Conservation (phyloP, 2,888 invertebrate species). For the Blastobasis lacticolella region DNA sequence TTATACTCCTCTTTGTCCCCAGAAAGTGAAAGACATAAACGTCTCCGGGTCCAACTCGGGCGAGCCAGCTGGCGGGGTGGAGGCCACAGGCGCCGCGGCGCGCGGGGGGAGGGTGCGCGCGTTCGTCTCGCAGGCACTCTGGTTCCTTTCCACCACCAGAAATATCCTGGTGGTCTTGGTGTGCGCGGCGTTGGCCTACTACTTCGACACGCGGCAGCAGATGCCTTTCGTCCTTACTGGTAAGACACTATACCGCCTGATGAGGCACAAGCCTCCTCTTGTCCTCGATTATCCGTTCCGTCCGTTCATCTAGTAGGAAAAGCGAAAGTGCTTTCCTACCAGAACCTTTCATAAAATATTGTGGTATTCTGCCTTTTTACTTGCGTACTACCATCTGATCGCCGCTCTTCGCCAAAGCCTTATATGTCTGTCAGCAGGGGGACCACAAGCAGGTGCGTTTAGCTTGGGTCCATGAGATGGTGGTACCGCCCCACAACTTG, state of each 20-base stretch:
- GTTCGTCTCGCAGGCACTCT: constrained; percentile 72
- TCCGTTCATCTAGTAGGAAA: too few relatives aligned
- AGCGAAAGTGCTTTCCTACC: too few relatives aligned
- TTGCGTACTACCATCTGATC: too few relatives aligned
- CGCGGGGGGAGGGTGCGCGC: constrained; percentile 46
- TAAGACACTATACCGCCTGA: constrained; percentile 20
- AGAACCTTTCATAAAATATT: too few relatives aligned
- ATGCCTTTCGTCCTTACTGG: constrained; percentile 80
- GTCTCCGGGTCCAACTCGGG: constrained; percentile 29
- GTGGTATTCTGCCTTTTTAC: too few relatives aligned
- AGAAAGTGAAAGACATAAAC: constrained; percentile 83
- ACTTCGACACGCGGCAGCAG: constrained; percentile 74
- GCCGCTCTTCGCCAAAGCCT: too few relatives aligned
- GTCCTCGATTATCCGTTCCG: too few relatives aligned
- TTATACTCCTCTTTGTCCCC: constrained; percentile 19
- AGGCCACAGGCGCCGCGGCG: constrained; percentile 31
- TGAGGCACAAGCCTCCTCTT: background rate
- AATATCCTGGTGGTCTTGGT: constrained; percentile 85
- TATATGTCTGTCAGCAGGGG: too few relatives aligned
- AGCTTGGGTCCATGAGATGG: too few relatives aligned
- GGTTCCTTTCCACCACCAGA: constrained; percentile 83
- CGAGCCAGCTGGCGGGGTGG: constrained; percentile 12
- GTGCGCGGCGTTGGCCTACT: constrained; percentile 78
- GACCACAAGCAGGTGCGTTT: too few relatives aligned
- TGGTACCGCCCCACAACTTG: too few relatives aligned